Conservation (phyloP, 2,888 invertebrate species). For the Oscheius myriophilus region DNA sequence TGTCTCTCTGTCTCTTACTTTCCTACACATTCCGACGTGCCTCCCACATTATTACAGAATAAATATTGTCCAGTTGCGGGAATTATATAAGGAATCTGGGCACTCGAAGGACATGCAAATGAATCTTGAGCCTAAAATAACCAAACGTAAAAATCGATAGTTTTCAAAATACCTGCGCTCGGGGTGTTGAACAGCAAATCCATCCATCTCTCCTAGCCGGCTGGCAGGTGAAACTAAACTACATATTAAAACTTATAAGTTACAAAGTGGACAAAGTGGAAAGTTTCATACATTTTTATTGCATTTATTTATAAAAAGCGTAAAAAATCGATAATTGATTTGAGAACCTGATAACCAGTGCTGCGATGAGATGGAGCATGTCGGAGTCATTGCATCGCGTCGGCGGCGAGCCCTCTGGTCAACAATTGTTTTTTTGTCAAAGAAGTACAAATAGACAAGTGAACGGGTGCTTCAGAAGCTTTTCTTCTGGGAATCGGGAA, state of each 20-base stretch:
- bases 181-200: slow-evolving; percentile 24
- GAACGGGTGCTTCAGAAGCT: no score
- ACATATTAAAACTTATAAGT: neutral
- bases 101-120: slow-evolving; percentile 19
- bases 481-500: no score
- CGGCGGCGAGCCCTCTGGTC: slow-evolving; percentile 18
- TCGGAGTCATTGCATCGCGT: slow-evolving; percentile 23
- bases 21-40: slow-evolving; percentile 5
- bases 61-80: slow-evolving; percentile 4
- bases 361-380: slow-evolving; percentile 29
- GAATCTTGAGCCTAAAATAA: slow-evolving; percentile 25
- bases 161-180: slow-evolving; percentile 18
- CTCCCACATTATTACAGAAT: slow-evolving; percentile 18
- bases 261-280: neutral
- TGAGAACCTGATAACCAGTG: slow-evolving; percentile 23
- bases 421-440: slow-evolving; percentile 11
- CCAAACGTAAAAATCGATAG: neutral
- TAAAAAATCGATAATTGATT: slow-evolving; percentile 4
- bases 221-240: slow-evolving; percentile 30
- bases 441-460: neutral
- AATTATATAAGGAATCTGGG: slow-evolving; percentile 18
- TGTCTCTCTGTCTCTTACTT: slow-evolving; percentile 9
- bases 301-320: no score
- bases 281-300: no score
- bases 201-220: slow-evolving; percentile 29